Evolutionary conservation across 1,140 invertebrate genomes (phyloP).

Genomic region (Rhagoletis zephyria): DNA sequence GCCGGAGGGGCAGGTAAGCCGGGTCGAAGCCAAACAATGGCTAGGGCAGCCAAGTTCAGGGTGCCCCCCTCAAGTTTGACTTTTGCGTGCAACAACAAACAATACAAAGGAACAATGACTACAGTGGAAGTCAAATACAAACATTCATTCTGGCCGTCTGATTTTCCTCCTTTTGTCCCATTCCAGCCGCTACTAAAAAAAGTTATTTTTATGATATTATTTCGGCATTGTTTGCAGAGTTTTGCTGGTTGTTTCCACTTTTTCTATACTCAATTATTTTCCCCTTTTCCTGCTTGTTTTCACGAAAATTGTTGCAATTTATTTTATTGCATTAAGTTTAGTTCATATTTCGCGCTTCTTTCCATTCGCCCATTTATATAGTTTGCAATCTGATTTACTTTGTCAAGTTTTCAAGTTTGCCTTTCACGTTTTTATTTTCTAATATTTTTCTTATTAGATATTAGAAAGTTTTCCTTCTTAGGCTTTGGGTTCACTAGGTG

Average conservation of each 20-base stretch:
- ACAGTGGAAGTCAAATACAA: not conserved
- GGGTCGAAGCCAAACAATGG: not conserved
- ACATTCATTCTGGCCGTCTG: no score
- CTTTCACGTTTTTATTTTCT: not conserved
- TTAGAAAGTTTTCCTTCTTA: not conserved
- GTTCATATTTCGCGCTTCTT: not conserved
- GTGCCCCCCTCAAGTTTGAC: not conserved
- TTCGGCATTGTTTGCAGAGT: not conserved
- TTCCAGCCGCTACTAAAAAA: not conserved
- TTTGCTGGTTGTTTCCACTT: not conserved
- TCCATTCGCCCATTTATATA: not conserved
- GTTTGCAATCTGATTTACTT: constrained; percentile 18
- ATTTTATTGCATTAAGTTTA: constrained; percentile 44
- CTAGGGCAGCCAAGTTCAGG: not conserved
- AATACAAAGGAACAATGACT: not conserved
- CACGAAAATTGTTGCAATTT: constrained; percentile 33
- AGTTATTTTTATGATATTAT: constrained; percentile 32
- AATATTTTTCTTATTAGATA: not conserved
- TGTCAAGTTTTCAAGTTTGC: not conserved
- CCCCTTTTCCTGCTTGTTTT: not conserved
- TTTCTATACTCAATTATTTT: constrained; percentile 2
- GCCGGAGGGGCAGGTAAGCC: not conserved
- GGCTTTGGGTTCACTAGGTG: not conserved
- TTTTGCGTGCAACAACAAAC: not conserved
- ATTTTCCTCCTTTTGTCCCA: no score